Conservation (phyloP, 2,113 vertebrate species). For the Notiomystis cincta region DNA sequence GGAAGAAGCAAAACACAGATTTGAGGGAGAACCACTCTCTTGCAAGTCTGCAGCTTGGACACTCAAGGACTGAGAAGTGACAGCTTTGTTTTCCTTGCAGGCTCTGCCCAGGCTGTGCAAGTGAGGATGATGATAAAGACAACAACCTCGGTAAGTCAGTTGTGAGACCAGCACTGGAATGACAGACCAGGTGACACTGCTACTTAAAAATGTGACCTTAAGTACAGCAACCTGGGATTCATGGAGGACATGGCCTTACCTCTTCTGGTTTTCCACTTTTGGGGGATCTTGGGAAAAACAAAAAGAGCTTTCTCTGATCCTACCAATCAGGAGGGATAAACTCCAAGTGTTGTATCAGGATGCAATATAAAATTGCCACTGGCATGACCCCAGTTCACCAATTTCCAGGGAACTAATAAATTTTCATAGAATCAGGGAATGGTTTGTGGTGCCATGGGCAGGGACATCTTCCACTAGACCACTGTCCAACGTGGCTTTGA, state of each 20-base stretch:
- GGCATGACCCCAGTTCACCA: not conserved
- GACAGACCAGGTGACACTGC: not conserved
- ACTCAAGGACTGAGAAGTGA: not conserved
- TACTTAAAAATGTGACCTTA: not conserved
- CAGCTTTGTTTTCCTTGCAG: not conserved
- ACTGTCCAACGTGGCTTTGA: not conserved
- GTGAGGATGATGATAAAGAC: not conserved
- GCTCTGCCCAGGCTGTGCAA: not conserved
- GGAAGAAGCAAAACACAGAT: not conserved
- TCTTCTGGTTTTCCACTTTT: not conserved
- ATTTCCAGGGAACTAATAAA: not conserved
- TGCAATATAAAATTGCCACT: not conserved
- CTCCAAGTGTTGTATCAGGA: not conserved
- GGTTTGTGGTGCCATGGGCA: not conserved
- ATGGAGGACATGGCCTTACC: not conserved
- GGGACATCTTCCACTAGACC: not conserved
- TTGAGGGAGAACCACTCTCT: not conserved
- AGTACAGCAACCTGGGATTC: rapidly evolving
- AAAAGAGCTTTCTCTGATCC: not conserved
- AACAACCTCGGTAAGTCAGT: not conserved
- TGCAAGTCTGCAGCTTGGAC: rapidly evolving
- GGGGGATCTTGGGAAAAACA: not conserved
- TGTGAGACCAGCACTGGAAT: not conserved
- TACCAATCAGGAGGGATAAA: not conserved
- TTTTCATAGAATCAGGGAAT: not conserved